Base-by-base conservation (phyloP, 2,888 invertebrate genomes). In the Philhelius pedissequus region DNA sequence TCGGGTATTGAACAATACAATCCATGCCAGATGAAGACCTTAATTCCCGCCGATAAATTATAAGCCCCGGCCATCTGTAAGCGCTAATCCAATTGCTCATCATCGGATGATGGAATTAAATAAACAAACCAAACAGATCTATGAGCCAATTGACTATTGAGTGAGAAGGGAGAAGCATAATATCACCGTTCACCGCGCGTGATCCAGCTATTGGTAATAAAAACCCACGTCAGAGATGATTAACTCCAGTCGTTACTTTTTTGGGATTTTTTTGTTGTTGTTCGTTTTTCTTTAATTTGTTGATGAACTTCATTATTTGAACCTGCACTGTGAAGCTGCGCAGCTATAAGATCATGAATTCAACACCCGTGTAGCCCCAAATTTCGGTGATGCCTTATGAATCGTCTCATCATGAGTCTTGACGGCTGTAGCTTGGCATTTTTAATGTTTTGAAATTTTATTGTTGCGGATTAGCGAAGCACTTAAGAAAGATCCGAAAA, bases 61-160 rank as follows among this genome's bases (percentile, higher is more conserved):
- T 76, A 70, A 84, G 71, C 80, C 60, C 66, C 62, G 71, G 62
- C 75, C 68, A 75, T 84, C 70, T 84, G 64, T 79, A 79, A 84
- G 79, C 80, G 66, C 80, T 84, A 84, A 84, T 84, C 84, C 84
- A 84, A 84, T 84, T 84, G 80, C 84, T 84, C 84, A 84, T 84
- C 84, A 80, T 62, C 52, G 84, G 79, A 71, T 76, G 84, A 80
- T 80, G 84, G 84, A 84, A 76, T 76, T 71, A 84, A 84, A 84
- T 84, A 84, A 84, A 84, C 84, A 84, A 84, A 84, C 80, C 45
- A 71, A 68, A n/a, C n/a, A n/a, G n/a, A n/a, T n/a, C 58, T 76
- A 18, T 43, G 64, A 60, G 25, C 22, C 13, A 64, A 40, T 50
- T 45, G 45, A 30, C 13, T 54, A 40, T 50, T 45, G 45, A 30